These are phyloP conservation scores for Dolichopus griseipennis DNA, from an alignment of 2,888 invertebrate genomes.

Conservation along the genomic window DNA sequence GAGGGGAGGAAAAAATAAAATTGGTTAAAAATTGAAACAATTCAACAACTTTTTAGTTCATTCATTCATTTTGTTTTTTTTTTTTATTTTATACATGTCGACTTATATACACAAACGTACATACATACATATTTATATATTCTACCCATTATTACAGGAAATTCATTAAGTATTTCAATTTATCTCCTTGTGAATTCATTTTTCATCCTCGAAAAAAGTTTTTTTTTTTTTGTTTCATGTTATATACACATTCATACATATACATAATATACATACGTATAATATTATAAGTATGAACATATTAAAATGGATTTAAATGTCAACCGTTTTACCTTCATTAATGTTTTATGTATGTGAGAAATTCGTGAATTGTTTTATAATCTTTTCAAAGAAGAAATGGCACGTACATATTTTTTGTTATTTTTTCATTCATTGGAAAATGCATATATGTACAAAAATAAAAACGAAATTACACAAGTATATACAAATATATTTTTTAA, in stretches of 20 bases:
- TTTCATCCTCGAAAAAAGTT: not conserved
- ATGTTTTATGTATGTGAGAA: not conserved
- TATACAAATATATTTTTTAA: too few relatives aligned
- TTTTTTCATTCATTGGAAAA: too few relatives aligned
- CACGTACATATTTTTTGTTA: not conserved
- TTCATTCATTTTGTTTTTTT: not conserved
- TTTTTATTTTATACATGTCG: not conserved
- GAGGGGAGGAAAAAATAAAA: not conserved
- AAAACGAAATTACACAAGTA: too few relatives aligned
- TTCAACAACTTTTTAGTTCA: conserved; percentile 1
- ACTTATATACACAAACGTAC: not conserved
- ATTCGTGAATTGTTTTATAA: conserved; percentile 3
- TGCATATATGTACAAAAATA: too few relatives aligned
- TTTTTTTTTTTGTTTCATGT: too few relatives aligned
- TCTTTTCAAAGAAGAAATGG: not conserved
- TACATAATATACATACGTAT: too few relatives aligned
- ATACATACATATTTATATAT: not conserved
- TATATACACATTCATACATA: too few relatives aligned
- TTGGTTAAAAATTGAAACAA: conserved; percentile 4
- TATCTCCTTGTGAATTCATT: not conserved
- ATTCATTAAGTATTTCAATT: conserved; percentile 1
- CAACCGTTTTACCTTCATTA: not conserved
- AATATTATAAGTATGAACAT: not conserved
- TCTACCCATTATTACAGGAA: not conserved
- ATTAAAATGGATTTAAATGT: not conserved